These are phyloP conservation scores for Monochamus saltuarius DNA, from an alignment of 1,140 invertebrate species.

Conservation along the genomic window DNA sequence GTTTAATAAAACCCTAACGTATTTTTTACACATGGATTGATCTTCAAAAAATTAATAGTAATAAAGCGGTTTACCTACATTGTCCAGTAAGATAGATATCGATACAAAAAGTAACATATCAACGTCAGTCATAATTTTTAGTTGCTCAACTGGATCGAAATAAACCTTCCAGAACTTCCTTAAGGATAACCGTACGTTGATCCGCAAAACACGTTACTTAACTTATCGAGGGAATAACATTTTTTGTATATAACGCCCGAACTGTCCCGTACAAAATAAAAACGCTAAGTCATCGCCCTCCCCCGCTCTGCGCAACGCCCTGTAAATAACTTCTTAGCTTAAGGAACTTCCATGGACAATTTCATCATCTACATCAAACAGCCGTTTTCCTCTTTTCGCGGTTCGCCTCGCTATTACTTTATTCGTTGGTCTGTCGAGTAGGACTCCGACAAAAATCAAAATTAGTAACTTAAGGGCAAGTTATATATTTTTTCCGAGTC, in stretches of 20 bases:
- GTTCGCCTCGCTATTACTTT: constrained; percentile 21
- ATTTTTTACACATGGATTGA: too few relatives aligned
- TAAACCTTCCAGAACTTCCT: too few relatives aligned
- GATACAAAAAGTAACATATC: too few relatives aligned
- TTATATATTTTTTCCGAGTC: background rate
- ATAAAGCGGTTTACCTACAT: too few relatives aligned
- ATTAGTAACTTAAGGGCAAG: background rate
- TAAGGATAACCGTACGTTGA: too few relatives aligned
- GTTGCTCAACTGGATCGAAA: too few relatives aligned
- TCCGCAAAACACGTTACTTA: too few relatives aligned
- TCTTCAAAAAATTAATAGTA: too few relatives aligned
- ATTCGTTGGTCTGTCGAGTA: constrained; percentile 11
- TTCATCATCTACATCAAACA: background rate
- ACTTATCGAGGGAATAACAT: background rate
- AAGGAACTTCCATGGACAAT: constrained; percentile 29
- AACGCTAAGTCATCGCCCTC: constrained; percentile 5
- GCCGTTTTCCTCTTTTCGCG: constrained; percentile 17
- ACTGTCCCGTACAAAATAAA: constrained; percentile 1
- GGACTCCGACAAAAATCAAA: constrained; percentile 16
- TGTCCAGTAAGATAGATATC: too few relatives aligned
- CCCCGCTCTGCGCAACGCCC: constrained; percentile 9
- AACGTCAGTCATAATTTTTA: too few relatives aligned
- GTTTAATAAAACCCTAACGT: too few relatives aligned
- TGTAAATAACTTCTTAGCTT: constrained; percentile 30
- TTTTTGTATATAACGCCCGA: background rate